Base-by-base conservation (phyloP, 1,140 invertebrate genomes). In the Monomorium pharaonis region DNA sequence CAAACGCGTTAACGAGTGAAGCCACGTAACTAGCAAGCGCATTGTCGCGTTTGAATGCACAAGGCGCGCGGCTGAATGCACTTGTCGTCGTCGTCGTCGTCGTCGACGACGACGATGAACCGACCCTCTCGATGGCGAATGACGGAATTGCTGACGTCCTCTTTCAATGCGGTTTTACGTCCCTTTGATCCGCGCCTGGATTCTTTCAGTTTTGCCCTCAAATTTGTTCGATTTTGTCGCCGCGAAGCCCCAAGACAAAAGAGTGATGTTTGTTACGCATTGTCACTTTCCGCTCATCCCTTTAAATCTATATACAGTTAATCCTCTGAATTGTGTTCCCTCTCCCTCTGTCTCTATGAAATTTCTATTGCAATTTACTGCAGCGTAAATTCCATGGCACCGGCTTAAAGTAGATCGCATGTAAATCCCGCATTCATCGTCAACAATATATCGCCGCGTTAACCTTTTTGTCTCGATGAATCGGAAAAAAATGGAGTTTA, bases 1-100 rank as follows among this genome's bases (percentile, higher is more conserved):
- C 33, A 51, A 60, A 24, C 33, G 42, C 49, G 51, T 24, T 83
- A 83, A 83, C 49, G 67, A 83, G n/a, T 60, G 18, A 83, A 74
- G 24, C 78, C 67, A 54, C 27, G 67, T 83, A 44, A 81, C 49
- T 72, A 44, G 65, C 67, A 37, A 33, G 65, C 18, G 65, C 12
- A 9, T 37, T 69, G 62, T 72, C 65, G 63, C 24, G 49, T 70
- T 54, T 21, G 77, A 81, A 42, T 56, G 47, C 60, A 78, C 60
- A 78, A 78, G 62, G 24, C 30, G 60, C 18, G 37, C 3, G 60
- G 60, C 24, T 78, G 60, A 80, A 67, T 80, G 63, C 62, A 37
- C 24, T 33, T 14, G 42, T 65, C 76, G 44, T 42, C 21, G 42
- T 62, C 75, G 58, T 58, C 60, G 30, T 27, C 58, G 58, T 18